phyloP scores from a whole-genome alignment of 2,113 vertebrate genomes.

The Corythornis vintsioides region DNA sequence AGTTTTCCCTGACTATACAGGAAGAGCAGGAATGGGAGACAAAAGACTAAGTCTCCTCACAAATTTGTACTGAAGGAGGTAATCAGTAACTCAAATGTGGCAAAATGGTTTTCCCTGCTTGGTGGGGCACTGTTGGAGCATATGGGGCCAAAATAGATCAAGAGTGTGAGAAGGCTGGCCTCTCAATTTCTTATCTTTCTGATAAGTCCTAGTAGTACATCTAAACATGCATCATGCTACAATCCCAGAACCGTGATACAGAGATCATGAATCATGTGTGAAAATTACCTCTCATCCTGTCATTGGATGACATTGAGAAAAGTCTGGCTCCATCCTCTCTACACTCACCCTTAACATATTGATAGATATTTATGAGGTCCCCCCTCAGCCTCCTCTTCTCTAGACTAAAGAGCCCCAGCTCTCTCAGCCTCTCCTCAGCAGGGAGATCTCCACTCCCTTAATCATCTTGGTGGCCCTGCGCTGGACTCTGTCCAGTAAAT shows the following conservation, averaged over 20 bases:
- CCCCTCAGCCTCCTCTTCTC: too few relatives aligned
- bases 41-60: neutral
- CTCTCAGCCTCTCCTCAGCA: too few relatives aligned
- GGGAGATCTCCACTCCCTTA: too few relatives aligned
- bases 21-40: neutral
- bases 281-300: neutral
- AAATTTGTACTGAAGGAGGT: neutral
- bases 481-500: too few relatives aligned
- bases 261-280: neutral
- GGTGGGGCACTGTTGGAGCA: neutral
- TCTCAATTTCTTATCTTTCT: neutral
- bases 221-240: neutral
- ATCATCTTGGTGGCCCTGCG: too few relatives aligned
- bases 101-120: neutral
- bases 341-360: too few relatives aligned
- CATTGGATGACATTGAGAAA: too few relatives aligned
- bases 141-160: neutral
- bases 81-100: neutral
- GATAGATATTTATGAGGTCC: too few relatives aligned
- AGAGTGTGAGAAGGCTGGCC: neutral
- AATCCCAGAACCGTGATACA: fast-evolving
- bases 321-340: too few relatives aligned
- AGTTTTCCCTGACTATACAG: neutral
- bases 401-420: too few relatives aligned
- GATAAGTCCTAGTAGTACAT: neutral